A percentile compares a stretch with the other conserved stretches of the same genome.
phyloP scores from a whole-genome alignment of 2,888 invertebrate genomes.

The Nasonovia ribisnigri region DNA sequence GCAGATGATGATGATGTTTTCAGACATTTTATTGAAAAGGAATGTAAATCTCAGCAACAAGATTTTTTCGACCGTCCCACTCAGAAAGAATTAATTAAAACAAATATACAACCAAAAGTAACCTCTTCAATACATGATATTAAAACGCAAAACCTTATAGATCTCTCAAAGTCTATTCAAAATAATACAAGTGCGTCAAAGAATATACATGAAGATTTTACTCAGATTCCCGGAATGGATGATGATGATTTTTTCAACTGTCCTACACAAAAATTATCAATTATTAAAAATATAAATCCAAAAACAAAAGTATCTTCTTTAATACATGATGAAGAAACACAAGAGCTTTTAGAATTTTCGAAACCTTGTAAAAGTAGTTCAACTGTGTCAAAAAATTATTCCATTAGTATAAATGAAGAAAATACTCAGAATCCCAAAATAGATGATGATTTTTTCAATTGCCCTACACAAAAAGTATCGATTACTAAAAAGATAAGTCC shows the following conservation, averaged over 20 bases:
- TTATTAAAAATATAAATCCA: not conserved
- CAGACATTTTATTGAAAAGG: not conserved
- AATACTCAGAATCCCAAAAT: not conserved
- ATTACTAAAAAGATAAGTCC: not conserved
- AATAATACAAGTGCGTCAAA: not conserved
- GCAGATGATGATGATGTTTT: slow-evolving; percentile 54
- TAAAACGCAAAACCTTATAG: not conserved
- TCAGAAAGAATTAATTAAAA: not conserved
- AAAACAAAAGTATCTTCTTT: not conserved
- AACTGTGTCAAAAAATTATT: not conserved
- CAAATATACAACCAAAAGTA: not conserved
- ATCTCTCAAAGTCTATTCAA: not conserved
- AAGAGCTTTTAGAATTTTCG: not conserved
- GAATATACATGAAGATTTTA: not conserved
- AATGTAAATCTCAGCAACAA: not conserved
- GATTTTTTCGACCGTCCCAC: slow-evolving; percentile 7
- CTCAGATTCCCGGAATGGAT: not conserved
- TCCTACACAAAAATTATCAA: slow-evolving; percentile 24
- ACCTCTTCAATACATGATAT: not conserved
- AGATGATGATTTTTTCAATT: slow-evolving; percentile 19
- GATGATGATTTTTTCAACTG: slow-evolving; percentile 6
- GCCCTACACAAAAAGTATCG: not conserved
- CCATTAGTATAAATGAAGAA: not conserved
- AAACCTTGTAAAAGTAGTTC: not conserved
- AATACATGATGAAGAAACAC: not conserved